Evolutionary conservation across 2,888 invertebrate genomes (phyloP).

Genomic region (Ypsolopha sequella): DNA sequence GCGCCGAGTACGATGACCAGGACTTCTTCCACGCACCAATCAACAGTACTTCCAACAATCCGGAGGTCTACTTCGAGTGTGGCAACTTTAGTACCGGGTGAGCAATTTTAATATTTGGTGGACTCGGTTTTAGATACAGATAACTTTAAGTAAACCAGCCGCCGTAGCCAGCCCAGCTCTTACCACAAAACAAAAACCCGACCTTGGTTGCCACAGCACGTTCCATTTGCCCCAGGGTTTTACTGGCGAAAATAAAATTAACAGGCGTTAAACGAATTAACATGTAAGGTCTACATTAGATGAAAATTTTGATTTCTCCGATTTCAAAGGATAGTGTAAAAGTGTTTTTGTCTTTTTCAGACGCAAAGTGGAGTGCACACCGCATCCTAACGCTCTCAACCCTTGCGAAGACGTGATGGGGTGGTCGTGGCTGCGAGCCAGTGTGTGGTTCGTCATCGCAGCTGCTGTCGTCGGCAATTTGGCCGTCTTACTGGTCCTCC

Average conservation of each 20-base stretch:
- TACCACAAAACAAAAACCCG: no score
- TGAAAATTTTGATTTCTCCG: no score
- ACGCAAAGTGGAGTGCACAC: constrained; percentile 73
- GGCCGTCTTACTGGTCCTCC: constrained; percentile 83
- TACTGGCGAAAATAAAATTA: no score
- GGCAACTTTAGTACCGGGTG: constrained; percentile 49
- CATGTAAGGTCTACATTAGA: no score
- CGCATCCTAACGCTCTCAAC: constrained; percentile 84
- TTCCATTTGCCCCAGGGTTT: no score
- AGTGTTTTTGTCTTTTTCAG: constrained; percentile 21
- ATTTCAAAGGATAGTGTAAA: no score
- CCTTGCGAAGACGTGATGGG: constrained; percentile 95
- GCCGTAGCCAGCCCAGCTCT: no score
- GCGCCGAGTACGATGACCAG: constrained; percentile 33
- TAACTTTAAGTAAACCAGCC: no score
- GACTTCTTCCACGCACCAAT: constrained; percentile 47
- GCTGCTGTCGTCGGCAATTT: constrained; percentile 87
- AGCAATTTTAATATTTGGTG: not conserved
- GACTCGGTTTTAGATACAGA: no score
- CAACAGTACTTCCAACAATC: constrained; percentile 25
- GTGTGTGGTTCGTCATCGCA: constrained; percentile 89
- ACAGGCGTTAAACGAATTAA: no score
- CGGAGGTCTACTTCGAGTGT: constrained; percentile 33
- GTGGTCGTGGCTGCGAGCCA: constrained; percentile 79
- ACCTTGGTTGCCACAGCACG: no score